phyloP scores from a whole-genome alignment of 2,113 vertebrate genomes.

The Bathybates hornii region DNA sequence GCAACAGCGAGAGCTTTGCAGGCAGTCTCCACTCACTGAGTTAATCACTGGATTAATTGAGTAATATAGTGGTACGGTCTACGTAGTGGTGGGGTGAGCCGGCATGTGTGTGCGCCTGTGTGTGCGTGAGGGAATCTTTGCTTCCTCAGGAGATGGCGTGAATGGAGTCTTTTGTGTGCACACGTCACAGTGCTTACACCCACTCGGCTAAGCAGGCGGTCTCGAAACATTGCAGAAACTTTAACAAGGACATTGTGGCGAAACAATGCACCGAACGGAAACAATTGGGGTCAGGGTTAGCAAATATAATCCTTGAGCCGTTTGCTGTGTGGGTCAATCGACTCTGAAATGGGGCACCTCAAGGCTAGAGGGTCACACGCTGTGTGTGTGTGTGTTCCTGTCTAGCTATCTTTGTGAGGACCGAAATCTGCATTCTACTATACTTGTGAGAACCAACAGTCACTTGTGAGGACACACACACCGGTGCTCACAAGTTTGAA shows the following conservation, averaged over 20 bases:
- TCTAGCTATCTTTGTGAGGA: not conserved
- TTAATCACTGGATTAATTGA: constrained; percentile 55
- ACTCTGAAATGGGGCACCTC: not conserved
- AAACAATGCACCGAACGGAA: not conserved
- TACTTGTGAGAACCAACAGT: not conserved
- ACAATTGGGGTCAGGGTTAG: not conserved
- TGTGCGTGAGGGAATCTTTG: constrained; percentile 7
- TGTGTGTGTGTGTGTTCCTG: not conserved
- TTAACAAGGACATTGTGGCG: constrained; percentile 40
- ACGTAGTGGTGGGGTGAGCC: constrained; percentile 33
- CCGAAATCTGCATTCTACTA: not conserved
- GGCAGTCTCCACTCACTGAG: constrained; percentile 20
- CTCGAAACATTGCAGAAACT: constrained; percentile 21
- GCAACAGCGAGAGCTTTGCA: not conserved
- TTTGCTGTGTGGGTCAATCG: not conserved
- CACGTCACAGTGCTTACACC: constrained; percentile 29
- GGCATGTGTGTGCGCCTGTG: not conserved
- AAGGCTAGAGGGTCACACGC: not conserved
- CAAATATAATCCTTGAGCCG: not conserved
- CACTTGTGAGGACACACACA: not conserved
- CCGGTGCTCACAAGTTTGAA: not conserved
- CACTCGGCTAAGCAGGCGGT: constrained; percentile 27
- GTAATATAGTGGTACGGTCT: constrained; percentile 31
- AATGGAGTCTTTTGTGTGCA: constrained; percentile 57
- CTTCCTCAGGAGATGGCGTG: constrained; percentile 43